Base-by-base conservation (phyloP, 2,888 invertebrate genomes). In the Phortica okadai region DNA sequence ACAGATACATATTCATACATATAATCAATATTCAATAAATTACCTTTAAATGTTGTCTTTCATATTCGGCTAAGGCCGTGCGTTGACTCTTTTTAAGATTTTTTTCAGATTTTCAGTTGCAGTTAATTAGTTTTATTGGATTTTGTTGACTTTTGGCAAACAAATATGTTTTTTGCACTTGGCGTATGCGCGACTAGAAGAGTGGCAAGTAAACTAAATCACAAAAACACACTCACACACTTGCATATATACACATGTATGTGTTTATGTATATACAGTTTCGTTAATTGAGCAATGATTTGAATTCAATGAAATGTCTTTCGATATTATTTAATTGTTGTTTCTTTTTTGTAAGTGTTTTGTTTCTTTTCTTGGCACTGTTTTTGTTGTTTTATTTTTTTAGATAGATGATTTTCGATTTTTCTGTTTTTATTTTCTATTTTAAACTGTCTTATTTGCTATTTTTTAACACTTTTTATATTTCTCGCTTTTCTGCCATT, bases 401-500 rank as follows among this genome's bases (percentile, higher is more conserved):
- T 82, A 78, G 75, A 76, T 76, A 8, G 21, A 16, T 1, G 21
- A 21, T 11, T 62, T 62, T 25, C 25, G 1, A 6, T 25, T 7
- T 64, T 64, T 25, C 25, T 64, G 11, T 25, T 7, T 64, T 64
- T 8, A 5, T 41, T 64, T 64, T 64, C 33, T 33, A 33, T 33
- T 33, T 33, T 33, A 33, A 33, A 33, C 33, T 25, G 33, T 8
- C 41, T 21, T 41, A 10, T 41, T 64, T 41, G 14, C 33, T 33
- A 33, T 33, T 33, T 56, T 70, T 10, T 67, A 64, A 14, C 66
- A 64, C 64, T 70, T 74, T 67, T 25, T 67, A 14, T 78, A 54
- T 42, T 77, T 83, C 77, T 83, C 76, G 77, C 79, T 82, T 80
- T 59, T 54, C 76, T 78, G 82, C 80, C 77, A 74, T 78, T 64